These are phyloP conservation scores for Ceramica pisi DNA, from an alignment of 2,888 invertebrate species.

Conservation along the genomic window DNA sequence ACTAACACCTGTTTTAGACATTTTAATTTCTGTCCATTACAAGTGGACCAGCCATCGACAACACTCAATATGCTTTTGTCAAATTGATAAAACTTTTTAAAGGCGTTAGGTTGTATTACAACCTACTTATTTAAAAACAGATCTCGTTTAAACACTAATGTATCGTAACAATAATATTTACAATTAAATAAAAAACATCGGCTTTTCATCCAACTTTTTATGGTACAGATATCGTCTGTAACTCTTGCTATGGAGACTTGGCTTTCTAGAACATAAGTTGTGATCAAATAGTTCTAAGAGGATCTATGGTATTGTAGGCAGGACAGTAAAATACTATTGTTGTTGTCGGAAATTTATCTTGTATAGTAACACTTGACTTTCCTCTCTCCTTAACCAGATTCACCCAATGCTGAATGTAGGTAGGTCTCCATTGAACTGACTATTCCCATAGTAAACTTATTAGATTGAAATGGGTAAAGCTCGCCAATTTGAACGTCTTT, in stretches of 20 bases:
- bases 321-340: neutral
- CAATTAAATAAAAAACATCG: conserved; percentile 76
- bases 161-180: conserved; percentile 82
- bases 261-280: conserved; percentile 33
- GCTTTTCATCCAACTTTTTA: conserved; percentile 62
- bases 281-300: neutral
- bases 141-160: conserved; percentile 84
- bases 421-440: neutral
- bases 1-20: conserved; percentile 51
- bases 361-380: neutral
- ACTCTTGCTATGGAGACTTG: conserved; percentile 46
- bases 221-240: conserved; percentile 50
- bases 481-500: neutral
- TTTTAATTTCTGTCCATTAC: conserved; percentile 64
- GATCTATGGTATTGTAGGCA: neutral
- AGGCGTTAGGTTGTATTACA: conserved; percentile 71
- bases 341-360: neutral
- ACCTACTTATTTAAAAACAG: conserved; percentile 82
- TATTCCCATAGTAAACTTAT: neutral
- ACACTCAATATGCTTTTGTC: conserved; percentile 74
- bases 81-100: conserved; percentile 74
- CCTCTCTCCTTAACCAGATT: neutral
- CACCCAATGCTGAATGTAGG: neutral
- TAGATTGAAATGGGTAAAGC: neutral
- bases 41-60: conserved; percentile 77